Percentiles rank a stretch among this genome's conserved stretches.
phyloP scores from a whole-genome alignment of 2,888 invertebrate species.

The Scaptomyza parva region DNA sequence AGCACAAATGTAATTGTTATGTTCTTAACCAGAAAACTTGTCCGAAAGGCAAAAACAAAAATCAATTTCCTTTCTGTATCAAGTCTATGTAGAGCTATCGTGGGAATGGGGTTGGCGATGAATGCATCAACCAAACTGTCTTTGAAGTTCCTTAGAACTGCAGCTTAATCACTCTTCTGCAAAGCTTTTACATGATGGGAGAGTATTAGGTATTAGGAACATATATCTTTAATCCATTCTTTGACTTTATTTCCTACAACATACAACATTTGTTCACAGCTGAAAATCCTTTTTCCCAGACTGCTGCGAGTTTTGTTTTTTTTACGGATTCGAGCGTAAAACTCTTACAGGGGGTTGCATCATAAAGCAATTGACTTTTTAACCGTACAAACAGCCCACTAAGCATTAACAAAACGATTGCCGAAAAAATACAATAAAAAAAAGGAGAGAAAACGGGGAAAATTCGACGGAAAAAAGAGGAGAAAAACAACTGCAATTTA shows the following conservation, averaged over 20 bases:
- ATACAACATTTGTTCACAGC: background rate
- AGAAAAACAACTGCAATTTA: slow-evolving; percentile 49
- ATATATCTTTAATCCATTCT: background rate
- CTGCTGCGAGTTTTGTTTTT: background rate
- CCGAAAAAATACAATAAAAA: slow-evolving; percentile 40
- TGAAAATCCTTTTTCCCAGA: background rate
- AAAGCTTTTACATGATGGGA: no score
- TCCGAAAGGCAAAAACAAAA: background rate
- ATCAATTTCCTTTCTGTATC: background rate
- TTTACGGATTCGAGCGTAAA: background rate
- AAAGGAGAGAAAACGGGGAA: slow-evolving; percentile 33
- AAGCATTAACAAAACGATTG: slow-evolving; percentile 55
- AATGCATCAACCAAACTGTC: no score
- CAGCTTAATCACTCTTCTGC: no score
- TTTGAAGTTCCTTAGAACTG: no score
- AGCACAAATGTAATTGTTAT: slow-evolving; percentile 29
- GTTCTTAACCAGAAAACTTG: slow-evolving; percentile 26
- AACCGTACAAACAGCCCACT: slow-evolving; percentile 50
- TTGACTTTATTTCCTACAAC: background rate
- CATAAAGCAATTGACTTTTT: slow-evolving; percentile 77
- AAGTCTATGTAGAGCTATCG: background rate
- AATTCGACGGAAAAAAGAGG: slow-evolving; percentile 46
- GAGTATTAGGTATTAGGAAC: no score
- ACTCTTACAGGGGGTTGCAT: slow-evolving; percentile 35
- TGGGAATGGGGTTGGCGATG: background rate